Conservation (phyloP, 2,113 vertebrate species). For the Phyllopteryx taeniolatus region DNA sequence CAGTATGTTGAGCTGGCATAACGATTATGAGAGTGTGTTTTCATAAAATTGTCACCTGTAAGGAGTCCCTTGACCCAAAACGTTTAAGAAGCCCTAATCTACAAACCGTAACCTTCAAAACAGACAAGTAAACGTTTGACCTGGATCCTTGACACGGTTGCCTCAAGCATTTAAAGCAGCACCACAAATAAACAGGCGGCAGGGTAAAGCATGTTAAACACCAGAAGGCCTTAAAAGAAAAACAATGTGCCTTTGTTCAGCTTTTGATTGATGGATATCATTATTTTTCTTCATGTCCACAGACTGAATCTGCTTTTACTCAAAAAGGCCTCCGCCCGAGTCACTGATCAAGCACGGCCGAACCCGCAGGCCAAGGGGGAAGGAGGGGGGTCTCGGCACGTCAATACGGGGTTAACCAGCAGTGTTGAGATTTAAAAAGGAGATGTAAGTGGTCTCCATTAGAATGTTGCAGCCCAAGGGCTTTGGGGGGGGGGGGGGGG, state of each 20-base stretch:
- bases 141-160: slow-evolving; percentile 56
- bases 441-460: slow-evolving; percentile 74
- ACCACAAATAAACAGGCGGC: neutral
- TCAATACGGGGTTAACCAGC: slow-evolving; percentile 76
- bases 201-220: slow-evolving; percentile 12
- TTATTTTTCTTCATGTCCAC: slow-evolving; percentile 44
- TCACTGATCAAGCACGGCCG: slow-evolving; percentile 51
- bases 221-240: slow-evolving; percentile 35
- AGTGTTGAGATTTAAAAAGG: slow-evolving; percentile 71
- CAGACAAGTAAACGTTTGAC: slow-evolving; percentile 52
- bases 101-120: slow-evolving; percentile 61
- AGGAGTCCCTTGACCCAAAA: neutral
- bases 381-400: slow-evolving; percentile 54
- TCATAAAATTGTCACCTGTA: neutral
- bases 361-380: slow-evolving; percentile 49
- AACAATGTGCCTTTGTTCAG: slow-evolving; percentile 26
- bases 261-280: slow-evolving; percentile 41
- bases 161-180: slow-evolving; percentile 6
- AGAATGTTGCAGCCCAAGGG: slow-evolving; percentile 51
- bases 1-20: too few relatives aligned
- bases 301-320: slow-evolving; percentile 55
- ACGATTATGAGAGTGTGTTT: too few relatives aligned
- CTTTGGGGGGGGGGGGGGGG: slow-evolving; percentile 16
- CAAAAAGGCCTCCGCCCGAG: slow-evolving; percentile 40
- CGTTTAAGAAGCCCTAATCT: slow-evolving; percentile 7